These are phyloP conservation scores for Patella vulgata DNA, from an alignment of 1,140 invertebrate species.

Conservation along the genomic window DNA sequence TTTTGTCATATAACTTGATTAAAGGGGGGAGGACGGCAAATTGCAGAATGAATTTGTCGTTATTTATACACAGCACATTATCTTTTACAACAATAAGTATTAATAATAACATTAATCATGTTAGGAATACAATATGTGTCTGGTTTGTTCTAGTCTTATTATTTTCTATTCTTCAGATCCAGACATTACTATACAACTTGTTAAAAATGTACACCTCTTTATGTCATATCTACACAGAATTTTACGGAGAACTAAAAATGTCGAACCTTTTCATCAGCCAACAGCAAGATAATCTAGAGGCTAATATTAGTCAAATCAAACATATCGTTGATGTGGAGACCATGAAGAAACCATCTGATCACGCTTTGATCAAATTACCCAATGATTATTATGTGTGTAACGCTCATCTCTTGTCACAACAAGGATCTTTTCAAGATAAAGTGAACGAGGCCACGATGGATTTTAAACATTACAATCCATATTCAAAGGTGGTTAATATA, in stretches of 20 bases:
- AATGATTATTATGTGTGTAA: constrained; percentile 28
- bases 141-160: too few species aligned
- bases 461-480: constrained; percentile 38
- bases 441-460: not conserved
- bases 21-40: too few species aligned
- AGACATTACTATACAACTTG: constrained; percentile 28
- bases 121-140: too few species aligned
- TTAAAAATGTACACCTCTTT: constrained; percentile 34
- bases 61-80: too few species aligned
- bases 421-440: constrained; percentile 14
- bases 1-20: too few species aligned
- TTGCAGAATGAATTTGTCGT: too few species aligned
- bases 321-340: constrained; percentile 7
- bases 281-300: constrained; percentile 21
- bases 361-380: too few species aligned
- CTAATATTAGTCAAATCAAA: constrained; percentile 4
- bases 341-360: constrained; percentile 21
- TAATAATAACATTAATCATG: too few species aligned
- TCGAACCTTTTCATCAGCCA: too few species aligned
- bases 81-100: too few species aligned
- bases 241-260: constrained; percentile 29
- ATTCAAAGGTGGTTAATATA: constrained; percentile 44
- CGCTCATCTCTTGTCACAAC: constrained; percentile 29
- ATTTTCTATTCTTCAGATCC: constrained; percentile 18
- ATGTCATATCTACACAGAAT: constrained; percentile 34